phyloP scores from a whole-genome alignment of 1,140 invertebrate genomes.

The Tetragnatha versicolor region DNA sequence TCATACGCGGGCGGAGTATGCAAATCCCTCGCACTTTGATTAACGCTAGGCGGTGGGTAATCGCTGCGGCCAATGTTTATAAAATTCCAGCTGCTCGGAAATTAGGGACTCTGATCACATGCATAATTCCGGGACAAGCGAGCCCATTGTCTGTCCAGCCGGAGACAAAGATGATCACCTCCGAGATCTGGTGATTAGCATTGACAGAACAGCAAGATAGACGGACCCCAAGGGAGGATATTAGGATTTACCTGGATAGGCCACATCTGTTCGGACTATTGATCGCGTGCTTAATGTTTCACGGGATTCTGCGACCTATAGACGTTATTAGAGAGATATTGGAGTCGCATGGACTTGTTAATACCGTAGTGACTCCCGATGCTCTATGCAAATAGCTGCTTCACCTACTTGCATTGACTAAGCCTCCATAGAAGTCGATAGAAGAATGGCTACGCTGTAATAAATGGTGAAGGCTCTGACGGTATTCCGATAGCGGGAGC shows the following conservation, averaged over 20 bases:
- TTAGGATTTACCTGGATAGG: slow-evolving; percentile 52
- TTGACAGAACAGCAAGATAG: slow-evolving; percentile 47
- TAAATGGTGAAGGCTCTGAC: slow-evolving; percentile 26
- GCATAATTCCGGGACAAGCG: slow-evolving; percentile 46
- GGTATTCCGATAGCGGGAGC: background rate
- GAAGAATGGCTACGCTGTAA: slow-evolving; percentile 42
- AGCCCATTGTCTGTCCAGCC: slow-evolving; percentile 23
- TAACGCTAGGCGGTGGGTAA: slow-evolving; percentile 27
- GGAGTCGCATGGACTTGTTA: slow-evolving; percentile 52
- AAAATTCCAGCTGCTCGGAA: slow-evolving; percentile 45
- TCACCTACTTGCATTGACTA: slow-evolving; percentile 38
- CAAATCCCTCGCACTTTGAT: slow-evolving; percentile 50
- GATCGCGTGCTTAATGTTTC: slow-evolving; percentile 53
- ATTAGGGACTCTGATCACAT: slow-evolving; percentile 42
- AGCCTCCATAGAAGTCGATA: slow-evolving; percentile 33
- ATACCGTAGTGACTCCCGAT: slow-evolving; percentile 50
- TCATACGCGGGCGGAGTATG: slow-evolving; percentile 42
- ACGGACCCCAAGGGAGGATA: slow-evolving; percentile 37
- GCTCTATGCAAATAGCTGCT: slow-evolving; percentile 52
- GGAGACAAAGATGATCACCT: slow-evolving; percentile 52
- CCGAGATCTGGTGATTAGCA: slow-evolving; percentile 45
- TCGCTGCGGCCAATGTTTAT: slow-evolving; percentile 49
- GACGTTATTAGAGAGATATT: slow-evolving; percentile 55
- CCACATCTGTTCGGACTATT: slow-evolving; percentile 40
- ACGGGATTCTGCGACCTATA: slow-evolving; percentile 40